Evolutionary conservation across 2,888 invertebrate genomes (phyloP).

Genomic region (Formica aserva): DNA sequence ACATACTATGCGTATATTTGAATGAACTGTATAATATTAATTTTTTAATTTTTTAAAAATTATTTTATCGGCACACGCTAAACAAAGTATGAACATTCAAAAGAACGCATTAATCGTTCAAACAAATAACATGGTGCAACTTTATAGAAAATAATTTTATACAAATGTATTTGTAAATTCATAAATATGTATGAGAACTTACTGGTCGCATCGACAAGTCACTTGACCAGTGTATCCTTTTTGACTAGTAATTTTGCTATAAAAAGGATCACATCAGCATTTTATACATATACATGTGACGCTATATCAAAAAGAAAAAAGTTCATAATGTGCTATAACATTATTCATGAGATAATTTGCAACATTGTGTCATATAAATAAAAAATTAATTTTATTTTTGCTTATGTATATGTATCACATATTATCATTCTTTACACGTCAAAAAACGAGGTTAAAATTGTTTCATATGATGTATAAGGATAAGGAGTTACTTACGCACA

Average conservation of each 20-base stretch:
- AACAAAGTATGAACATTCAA: neutral
- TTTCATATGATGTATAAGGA: neutral
- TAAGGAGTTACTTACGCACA: conserved; percentile 76
- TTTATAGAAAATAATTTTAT: neutral
- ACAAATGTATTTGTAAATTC: neutral
- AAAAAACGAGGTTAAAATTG: conserved; percentile 11
- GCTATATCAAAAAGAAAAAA: neutral
- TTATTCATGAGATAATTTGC: neutral
- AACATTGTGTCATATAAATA: neutral
- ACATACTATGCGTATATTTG: neutral
- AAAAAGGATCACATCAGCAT: conserved; percentile 10
- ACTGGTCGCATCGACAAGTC: conserved; percentile 80
- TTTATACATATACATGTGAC: neutral
- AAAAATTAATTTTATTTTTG: neutral
- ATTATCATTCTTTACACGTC: neutral
- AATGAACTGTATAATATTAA: neutral
- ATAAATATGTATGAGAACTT: conserved; percentile 57
- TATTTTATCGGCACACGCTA: neutral
- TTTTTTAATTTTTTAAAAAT: neutral
- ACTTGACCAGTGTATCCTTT: conserved; percentile 80
- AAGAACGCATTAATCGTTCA: neutral
- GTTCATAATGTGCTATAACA: neutral
- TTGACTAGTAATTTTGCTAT: conserved; percentile 78
- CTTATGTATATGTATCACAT: neutral
- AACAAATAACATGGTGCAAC: neutral